A percentile compares a stretch with the other conserved stretches of the same genome.
Evolutionary conservation across 2,113 vertebrate genomes (phyloP).

Genomic region (Bubo blakistoni): DNA sequence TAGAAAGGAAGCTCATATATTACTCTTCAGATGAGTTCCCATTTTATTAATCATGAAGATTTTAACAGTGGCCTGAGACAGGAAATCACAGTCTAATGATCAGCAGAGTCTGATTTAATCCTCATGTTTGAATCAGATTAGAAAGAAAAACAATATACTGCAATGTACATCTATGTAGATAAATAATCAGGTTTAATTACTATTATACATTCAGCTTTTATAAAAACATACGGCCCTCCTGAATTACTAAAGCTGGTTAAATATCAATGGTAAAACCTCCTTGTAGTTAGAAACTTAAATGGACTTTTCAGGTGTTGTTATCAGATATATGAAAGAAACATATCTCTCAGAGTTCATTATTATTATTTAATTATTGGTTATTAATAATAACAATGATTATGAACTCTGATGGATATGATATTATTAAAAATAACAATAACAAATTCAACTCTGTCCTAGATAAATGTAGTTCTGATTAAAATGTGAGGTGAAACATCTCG

Average conservation of each 20-base stretch:
- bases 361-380: not conserved
- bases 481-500: not conserved
- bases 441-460: not conserved
- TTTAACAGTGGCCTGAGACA: conserved; percentile 56
- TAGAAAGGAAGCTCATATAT: conserved; percentile 64
- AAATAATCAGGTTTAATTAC: conserved; percentile 3
- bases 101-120: conserved; percentile 40
- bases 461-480: not conserved
- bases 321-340: not conserved
- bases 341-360: not conserved
- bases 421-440: not conserved
- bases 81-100: conserved; percentile 67
- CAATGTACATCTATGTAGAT: not conserved
- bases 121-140: not conserved
- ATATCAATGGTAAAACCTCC: not conserved
- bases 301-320: not conserved
- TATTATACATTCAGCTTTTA: not conserved
- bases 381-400: not conserved
- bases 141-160: not conserved
- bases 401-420: not conserved
- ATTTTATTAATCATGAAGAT: conserved; percentile 64
- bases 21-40: conserved; percentile 49
- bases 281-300: not conserved
- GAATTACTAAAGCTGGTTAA: not conserved
- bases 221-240: not conserved